Conservation (phyloP, 2,113 vertebrate genomes). For the Sinocyclocheilus anophthalmus region DNA sequence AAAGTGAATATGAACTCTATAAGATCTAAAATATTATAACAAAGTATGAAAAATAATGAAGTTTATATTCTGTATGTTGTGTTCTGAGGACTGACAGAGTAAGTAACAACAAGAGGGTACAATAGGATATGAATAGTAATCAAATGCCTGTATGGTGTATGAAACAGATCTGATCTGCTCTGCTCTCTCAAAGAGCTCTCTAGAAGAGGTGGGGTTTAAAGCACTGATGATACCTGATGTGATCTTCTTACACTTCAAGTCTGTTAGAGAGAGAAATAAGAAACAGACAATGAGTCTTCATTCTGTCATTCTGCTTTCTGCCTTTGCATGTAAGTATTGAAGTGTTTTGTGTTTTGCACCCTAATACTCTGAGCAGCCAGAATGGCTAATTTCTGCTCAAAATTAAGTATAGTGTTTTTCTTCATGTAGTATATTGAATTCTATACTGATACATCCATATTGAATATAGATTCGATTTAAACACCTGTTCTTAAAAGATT, state of each 20-base stretch:
- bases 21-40: background rate
- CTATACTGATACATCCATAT: too few relatives aligned
- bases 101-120: background rate
- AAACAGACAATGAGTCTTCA: background rate
- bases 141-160: background rate
- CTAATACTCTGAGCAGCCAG: too few relatives aligned
- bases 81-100: background rate
- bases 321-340: too few relatives aligned
- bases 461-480: too few relatives aligned
- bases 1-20: too few relatives aligned
- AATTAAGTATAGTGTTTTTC: background rate
- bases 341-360: too few relatives aligned
- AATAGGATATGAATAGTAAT: too few relatives aligned
- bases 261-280: background rate
- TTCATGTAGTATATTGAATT: background rate
- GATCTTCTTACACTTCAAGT: background rate
- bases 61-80: background rate
- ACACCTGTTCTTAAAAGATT: too few relatives aligned
- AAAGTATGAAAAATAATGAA: background rate
- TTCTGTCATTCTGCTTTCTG: background rate
- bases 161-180: background rate
- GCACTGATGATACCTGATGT: background rate
- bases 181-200: background rate
- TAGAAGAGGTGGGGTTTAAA: background rate
- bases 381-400: too few relatives aligned